Base-by-base conservation (phyloP, 2,888 invertebrate genomes). In the Lasioglossum oenotherae region DNA sequence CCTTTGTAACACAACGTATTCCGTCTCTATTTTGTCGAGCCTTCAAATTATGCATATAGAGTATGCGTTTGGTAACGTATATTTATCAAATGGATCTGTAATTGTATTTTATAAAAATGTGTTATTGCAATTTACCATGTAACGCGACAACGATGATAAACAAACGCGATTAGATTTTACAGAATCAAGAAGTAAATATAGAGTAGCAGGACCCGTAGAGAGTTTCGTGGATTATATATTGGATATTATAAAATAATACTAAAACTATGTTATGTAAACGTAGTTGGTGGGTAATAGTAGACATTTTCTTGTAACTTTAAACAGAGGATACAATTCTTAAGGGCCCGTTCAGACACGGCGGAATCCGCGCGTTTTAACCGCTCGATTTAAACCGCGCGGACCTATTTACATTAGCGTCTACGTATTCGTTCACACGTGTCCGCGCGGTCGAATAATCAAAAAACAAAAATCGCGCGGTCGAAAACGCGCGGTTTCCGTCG, bases 21-120 rank as follows among this genome's bases (percentile, higher is more conserved):
- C 76, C 78, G 78, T 84, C 75, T 78, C 78, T 78, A 60, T 77
- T 82, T 81, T 86, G 67, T 69, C 38, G 69, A 71, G 60, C 31
- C 71, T 78, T 81, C 49, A 80, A 81, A 67, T 78, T 80, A 77
- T 16, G 16, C 46, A 46, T 87, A 82, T 78, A 81, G 41, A 78
- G 41, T 76, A 74, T 75, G 41, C 44, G 44, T 78, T 82, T 76
- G 75, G 49, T 79, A 67, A 71, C 41, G 60, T 82, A 60, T 78
- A 69, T 69, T 44, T 75, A 72, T 80, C 41, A 57, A 75, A 80
- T 73, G 67, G 78, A 76, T 80, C 74, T 73, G 31, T 79, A 80
- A 83, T 44, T 84, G 80, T 87, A 83, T 88, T 89, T 89, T 86
- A 85, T 88, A 57, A 57, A 49, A n/a, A 57, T 57, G 86, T 81